Evolutionary conservation across 2,888 invertebrate genomes (phyloP), one percentile per base, ranked within the genome.

Genomic region (Lepetodrilus schrolli): DNA sequence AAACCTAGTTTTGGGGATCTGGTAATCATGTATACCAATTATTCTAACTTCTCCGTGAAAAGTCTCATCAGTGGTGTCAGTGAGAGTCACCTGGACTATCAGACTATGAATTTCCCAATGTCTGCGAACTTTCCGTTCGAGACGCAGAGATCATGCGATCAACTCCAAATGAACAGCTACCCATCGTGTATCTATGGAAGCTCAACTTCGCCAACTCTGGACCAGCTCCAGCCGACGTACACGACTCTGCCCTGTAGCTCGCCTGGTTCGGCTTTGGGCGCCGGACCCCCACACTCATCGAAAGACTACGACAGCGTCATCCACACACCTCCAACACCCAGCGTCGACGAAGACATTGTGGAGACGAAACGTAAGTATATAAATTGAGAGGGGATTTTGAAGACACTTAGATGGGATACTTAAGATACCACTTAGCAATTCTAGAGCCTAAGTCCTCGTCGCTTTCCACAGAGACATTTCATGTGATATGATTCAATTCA

Each of bases 21-120:
- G 3, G 48, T n/a, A 5, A 48, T 30, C 23, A 68, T 68, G 68
- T 68, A 68, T 30, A 23, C 68, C 43, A 68, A 68, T 47, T 68
- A 38, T 47, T 43, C 68, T 30, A 38, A 38, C 68, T 68, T 68
- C 26, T 93, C 93, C 0, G 93, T 93, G 7, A 93, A 93, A 90
- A 93, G 93, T 90, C 93, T 93, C 83, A 89, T 93, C 65, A 85
- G 84, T 66, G 78, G 84, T 73, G 75, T 80, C 34, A 83, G 84
- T 17, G 43, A 68, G 10, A 38, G 43, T 37, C 83, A 80, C 26
- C 21, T 78, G 65, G 78, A 78, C 66, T 78, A 74, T 68, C 77
- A 74, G 49, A 30, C 72, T 23, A 72, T 72, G 71, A 74, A 77
- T 43, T 75, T 66, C 47, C 58, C 70, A 13, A 38, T 72, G 66